Conservation (phyloP, 2,113 vertebrate species). For the Lethenteron reissneri region DNA sequence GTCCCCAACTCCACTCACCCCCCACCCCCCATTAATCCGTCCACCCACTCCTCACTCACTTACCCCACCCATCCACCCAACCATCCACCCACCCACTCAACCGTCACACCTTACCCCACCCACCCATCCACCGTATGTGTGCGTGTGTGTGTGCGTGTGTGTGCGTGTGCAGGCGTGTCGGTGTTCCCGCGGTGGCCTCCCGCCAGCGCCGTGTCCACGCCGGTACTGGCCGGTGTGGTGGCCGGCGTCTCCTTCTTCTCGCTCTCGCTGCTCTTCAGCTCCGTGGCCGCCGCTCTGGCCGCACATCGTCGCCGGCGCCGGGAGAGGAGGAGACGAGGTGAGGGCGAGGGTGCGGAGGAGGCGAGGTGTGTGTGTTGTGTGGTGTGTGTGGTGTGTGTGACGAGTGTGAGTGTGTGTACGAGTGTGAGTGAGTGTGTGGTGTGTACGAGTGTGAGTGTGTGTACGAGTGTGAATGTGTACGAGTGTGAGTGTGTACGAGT, state of each 20-base stretch:
- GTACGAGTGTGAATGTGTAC: too few relatives aligned
- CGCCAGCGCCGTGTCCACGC: constrained; percentile 46
- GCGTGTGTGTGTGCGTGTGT: constrained; percentile 7
- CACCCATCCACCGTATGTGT: background rate
- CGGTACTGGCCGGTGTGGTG: constrained; percentile 54
- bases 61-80: too few relatives aligned
- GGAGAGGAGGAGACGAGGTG: constrained; percentile 20
- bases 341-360: constrained; percentile 19
- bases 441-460: too few relatives aligned
- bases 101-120: too few relatives aligned
- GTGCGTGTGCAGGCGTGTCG: constrained; percentile 41
- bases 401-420: too few relatives aligned
- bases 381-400: too few relatives aligned
- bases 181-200: constrained; percentile 44
- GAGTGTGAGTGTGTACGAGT: too few relatives aligned
- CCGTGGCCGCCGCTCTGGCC: constrained; percentile 38
- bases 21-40: too few relatives aligned
- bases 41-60: too few relatives aligned
- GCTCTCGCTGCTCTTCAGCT: constrained; percentile 48
- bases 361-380: constrained; percentile 21
- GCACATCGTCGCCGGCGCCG: constrained; percentile 27
- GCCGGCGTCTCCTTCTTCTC: constrained; percentile 69
- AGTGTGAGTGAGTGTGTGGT: too few relatives aligned
- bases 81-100: too few relatives aligned
- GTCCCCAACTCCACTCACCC: too few relatives aligned